Percentiles rank a stretch among this genome's conserved stretches.
Conservation (phyloP, 2,113 vertebrate genomes). For the Halichoerus grypus region DNA sequence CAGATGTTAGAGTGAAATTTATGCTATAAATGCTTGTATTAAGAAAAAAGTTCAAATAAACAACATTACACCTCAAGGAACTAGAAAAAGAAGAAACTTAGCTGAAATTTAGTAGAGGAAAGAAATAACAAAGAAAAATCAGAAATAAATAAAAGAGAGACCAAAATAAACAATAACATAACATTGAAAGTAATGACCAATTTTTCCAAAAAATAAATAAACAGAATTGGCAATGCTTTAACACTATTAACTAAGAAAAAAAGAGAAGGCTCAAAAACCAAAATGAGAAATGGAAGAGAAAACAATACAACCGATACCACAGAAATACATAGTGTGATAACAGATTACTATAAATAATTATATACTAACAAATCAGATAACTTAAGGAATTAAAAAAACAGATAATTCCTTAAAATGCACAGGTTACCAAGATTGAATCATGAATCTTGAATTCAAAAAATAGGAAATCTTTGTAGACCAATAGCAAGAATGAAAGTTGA, state of each 20-base stretch:
- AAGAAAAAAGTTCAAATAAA: not conserved
- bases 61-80: not conserved
- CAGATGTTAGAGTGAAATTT: not conserved
- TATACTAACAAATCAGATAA: not conserved
- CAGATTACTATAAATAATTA: not conserved
- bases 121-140: not conserved
- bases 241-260: not conserved
- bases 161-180: not conserved
- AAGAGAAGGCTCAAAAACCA: not conserved
- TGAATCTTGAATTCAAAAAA: not conserved
- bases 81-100: not conserved
- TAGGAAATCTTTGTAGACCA: not conserved
- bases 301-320: not conserved
- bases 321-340: not conserved
- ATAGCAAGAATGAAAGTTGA: not conserved
- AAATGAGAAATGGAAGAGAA: not conserved
- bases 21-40: not conserved
- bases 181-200: not conserved
- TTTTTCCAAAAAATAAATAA: not conserved
- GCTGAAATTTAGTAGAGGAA: not conserved
- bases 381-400: not conserved
- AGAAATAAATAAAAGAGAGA: not conserved
- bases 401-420: not conserved
- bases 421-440: not conserved
- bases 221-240: not conserved